Base-by-base conservation (phyloP, 2,113 vertebrate genomes). In the Elephantulus edwardii region DNA sequence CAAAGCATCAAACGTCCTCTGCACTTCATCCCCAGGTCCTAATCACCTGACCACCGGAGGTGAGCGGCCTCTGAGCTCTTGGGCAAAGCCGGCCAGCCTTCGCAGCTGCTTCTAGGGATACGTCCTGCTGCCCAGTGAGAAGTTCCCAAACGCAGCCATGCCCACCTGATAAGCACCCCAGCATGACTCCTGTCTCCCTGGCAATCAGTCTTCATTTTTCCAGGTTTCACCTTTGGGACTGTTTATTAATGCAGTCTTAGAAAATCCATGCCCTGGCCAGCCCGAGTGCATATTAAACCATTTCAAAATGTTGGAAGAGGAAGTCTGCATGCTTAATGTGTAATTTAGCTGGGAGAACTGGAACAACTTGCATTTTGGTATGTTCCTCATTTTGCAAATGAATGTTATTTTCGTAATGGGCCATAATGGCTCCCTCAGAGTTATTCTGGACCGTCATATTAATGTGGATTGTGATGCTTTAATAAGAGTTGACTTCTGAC, bases 321-420 rank as follows among this genome's bases (percentile, higher is more conserved):
- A 95, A 93, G 82, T 95, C 93, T 90, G 94, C 91, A 86, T 95
- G 91, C 91, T 93, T 92, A 88, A 94, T 96, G 86, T 93, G 85
- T 94, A 95, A 95, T 96, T 96, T 93, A 96, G 91, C 90, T 88
- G 88, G 82, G 90, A 92, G 91, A 92, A 81, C 89, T 94, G 91
- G 94, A 95, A 91, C 85, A 74, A 78, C 71, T 95, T 88, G 85
- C 66, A 44, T 95, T 92, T 95, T 83, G 91, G 79, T 95, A 91
- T 95, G 95, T 83, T 95, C 95, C 88, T 96, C 91, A 95, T 95
- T 96, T 95, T 94, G 89, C 83, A 95, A 93, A 96, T 94, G 95
- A 93, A 95, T 60, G 91, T 64, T 89, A 91, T 96, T 96, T 96
- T 95, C 93, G 2, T 95, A 95, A 95, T 96, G 93, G 93, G 52